Conservation (phyloP, 1,140 invertebrate genomes). For the Eurosta solidaginis region DNA sequence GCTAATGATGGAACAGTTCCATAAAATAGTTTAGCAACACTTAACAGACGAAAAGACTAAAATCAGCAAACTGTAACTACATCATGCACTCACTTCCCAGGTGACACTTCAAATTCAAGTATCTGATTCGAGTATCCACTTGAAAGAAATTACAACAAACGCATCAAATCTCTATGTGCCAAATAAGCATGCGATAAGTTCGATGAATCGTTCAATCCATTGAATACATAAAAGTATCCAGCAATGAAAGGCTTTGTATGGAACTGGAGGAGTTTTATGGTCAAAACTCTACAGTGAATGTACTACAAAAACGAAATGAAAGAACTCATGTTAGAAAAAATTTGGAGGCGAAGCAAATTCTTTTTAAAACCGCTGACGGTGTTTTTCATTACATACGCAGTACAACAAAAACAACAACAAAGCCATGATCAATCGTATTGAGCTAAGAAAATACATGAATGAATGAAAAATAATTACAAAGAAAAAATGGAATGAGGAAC, state of each 20-base stretch:
- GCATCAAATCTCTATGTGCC: not conserved
- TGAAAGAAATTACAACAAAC: not conserved
- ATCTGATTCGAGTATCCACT: not conserved
- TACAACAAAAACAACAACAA: not conserved
- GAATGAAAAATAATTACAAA: too few species aligned
- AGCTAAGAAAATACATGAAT: not conserved
- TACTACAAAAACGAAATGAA: not conserved
- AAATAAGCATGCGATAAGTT: not conserved
- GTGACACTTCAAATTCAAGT: not conserved
- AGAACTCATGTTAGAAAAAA: not conserved
- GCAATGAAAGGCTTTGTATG: not conserved
- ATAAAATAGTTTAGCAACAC: not conserved
- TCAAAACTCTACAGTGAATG: not conserved
- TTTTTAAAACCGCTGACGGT: constrained; percentile 7
- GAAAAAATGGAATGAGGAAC: not conserved
- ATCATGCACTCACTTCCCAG: not conserved
- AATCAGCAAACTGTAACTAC: not conserved
- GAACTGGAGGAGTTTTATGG: constrained; percentile 7
- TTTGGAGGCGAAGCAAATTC: not conserved
- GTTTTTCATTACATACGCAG: not conserved
- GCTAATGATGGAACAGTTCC: too few species aligned
- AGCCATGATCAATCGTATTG: not conserved
- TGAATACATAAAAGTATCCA: not conserved
- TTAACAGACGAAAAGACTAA: not conserved
- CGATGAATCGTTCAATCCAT: not conserved